Evolutionary conservation across 2,888 invertebrate species (phyloP).

Genomic region (Scrobipalpa atriplicella): DNA sequence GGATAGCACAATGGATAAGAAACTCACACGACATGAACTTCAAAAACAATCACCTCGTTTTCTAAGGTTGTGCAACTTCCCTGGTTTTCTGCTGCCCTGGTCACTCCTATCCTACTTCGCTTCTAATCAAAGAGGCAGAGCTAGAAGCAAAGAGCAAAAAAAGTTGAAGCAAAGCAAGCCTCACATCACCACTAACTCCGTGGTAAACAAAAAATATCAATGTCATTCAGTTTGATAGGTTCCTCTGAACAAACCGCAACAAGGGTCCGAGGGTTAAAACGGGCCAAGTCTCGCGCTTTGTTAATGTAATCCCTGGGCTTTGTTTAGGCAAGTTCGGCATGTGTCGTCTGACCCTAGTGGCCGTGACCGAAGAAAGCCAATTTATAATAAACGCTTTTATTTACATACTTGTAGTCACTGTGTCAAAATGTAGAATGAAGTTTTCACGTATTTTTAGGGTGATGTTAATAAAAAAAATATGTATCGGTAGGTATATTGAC

Average conservation of each 20-base stretch:
- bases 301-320: slow-evolving; percentile 14
- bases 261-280: slow-evolving; percentile 6
- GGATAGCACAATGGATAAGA: no score
- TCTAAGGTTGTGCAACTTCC: neutral
- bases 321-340: neutral
- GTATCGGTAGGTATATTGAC: no score
- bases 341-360: neutral
- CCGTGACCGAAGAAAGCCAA: slow-evolving; percentile 4
- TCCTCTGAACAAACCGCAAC: neutral
- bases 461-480: no score
- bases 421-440: no score
- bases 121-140: no score
- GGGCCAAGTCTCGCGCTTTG: neutral
- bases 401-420: no score
- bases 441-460: no score
- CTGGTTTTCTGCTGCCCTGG: neutral
- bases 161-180: no score
- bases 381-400: neutral
- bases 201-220: neutral
- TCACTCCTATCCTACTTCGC: neutral
- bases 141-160: no score
- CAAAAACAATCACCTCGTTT: no score
- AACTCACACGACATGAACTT: no score
- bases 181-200: neutral
- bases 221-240: neutral